Base-by-base conservation (phyloP, 2,113 vertebrate species). In the Rhabdomys dilectus region DNA sequence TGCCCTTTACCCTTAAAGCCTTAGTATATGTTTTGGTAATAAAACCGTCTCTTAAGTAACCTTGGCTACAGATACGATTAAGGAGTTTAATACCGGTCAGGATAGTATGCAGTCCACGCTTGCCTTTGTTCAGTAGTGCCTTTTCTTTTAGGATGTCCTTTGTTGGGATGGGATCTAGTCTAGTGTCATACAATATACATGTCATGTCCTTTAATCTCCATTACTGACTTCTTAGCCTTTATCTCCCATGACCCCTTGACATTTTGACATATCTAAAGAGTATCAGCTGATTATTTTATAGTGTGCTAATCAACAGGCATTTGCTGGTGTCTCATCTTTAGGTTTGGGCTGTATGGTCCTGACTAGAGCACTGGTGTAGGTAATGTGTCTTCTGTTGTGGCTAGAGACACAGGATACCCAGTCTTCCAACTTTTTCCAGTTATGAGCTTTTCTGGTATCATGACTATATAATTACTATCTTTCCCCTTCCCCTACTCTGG, bases 171-270 rank as follows among this genome's bases (percentile, higher is more conserved):
- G 29, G 12, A 89, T 91, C 58, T 24, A 45, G 48, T 91, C 24
- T 17, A 91, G 68, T 31, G 22, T 81, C 64, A 70, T 51, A 5
- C 70, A 75, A 0, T 72, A 26, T 53, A 36, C 5, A 45, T 68
- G 78, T 77, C 26, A 2, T 48, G 31, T 76, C 29, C 70, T 64
- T 94, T 94, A 56, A 91, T 86, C 48, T 68, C 24, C 29, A 51
- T 91, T 77, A 86, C 13, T 95, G 95, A 48, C 45, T 94, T 45
- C 31, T 87, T 87, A 84, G 64, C 34, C 34, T 89, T 95, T 87
- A 15, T 42, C 62, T 95, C 86, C 66, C 31, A 73, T 64, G 73
- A 70, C 36, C n/a, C n/a, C 8, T 48, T 88, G 73, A 64, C 39
- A 24, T 36, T 6, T 36, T 88, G 45, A 58, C 34, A 53, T 22